These are phyloP conservation scores for Amphiprion ocellaris DNA, from an alignment of 2,113 vertebrate species.

Conservation along the genomic window DNA sequence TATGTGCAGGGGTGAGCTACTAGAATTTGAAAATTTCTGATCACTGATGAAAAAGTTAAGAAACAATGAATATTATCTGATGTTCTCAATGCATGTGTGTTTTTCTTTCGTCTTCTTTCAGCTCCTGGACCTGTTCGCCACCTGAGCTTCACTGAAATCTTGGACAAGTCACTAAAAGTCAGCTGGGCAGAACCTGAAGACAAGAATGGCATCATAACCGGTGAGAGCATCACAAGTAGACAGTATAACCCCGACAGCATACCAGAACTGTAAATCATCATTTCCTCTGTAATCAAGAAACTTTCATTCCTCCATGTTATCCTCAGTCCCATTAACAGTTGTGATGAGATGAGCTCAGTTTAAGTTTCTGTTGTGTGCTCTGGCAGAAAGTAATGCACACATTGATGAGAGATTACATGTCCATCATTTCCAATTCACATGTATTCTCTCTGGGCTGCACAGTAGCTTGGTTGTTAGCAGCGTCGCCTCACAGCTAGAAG, in stretches of 20 bases:
- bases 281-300: constrained; percentile 15
- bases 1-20: background rate
- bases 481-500: no score
- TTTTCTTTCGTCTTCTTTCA: constrained; percentile 63
- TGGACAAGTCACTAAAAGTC: constrained; percentile 96
- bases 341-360: constrained; percentile 2
- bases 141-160: constrained; percentile 95
- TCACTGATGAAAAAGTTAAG: background rate
- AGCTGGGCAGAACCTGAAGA: constrained; percentile 96
- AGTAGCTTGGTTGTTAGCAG: no score
- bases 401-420: background rate
- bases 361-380: background rate
- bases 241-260: background rate
- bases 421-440: constrained; percentile 1
- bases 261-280: background rate
- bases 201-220: constrained; percentile 94
- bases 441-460: constrained; percentile 6
- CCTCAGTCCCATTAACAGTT: background rate
- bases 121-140: constrained; percentile 92
- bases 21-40: background rate
- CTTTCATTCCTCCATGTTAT: background rate
- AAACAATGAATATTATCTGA: background rate
- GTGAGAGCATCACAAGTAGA: constrained; percentile 69
- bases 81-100: constrained; percentile 12
- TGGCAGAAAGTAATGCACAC: background rate